Evolutionary conservation across 2,113 vertebrate species (phyloP).

Genomic region (Balaeniceps rex): DNA sequence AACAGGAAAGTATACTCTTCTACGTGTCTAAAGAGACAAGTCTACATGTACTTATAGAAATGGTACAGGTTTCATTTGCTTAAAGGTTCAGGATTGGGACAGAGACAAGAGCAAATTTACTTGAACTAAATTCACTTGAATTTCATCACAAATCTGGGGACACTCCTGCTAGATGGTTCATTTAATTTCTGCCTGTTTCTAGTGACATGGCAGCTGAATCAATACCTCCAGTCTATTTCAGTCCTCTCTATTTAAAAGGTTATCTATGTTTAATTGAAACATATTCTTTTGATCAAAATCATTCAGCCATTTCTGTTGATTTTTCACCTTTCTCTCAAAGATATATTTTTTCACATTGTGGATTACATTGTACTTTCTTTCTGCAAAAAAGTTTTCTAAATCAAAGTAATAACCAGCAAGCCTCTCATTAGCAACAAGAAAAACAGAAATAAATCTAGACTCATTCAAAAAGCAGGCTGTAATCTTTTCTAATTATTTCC

Average conservation of each 20-base stretch:
- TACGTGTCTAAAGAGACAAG: not conserved
- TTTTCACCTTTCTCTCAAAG: not conserved
- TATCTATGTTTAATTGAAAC: not conserved
- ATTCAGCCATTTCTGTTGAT: not conserved
- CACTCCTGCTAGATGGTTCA: not conserved
- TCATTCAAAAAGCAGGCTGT: conserved; percentile 40
- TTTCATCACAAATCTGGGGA: not conserved
- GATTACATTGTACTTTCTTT: not conserved
- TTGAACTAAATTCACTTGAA: not conserved
- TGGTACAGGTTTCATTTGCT: not conserved
- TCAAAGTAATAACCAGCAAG: conserved; percentile 14
- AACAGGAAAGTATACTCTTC: not conserved
- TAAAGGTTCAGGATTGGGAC: not conserved
- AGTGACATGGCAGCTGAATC: not conserved
- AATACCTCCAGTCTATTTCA: not conserved
- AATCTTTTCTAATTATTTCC: conserved; percentile 52
- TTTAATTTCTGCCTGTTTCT: not conserved
- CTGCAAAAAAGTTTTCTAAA: not conserved
- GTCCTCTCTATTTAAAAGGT: not conserved
- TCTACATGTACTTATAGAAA: not conserved
- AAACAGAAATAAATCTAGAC: conserved; percentile 37
- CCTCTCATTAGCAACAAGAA: conserved; percentile 38
- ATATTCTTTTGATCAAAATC: not conserved
- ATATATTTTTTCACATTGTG: not conserved
- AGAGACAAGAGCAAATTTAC: not conserved